These are phyloP conservation scores for Pitangus sulphuratus DNA, from an alignment of 2,797 vertebrate genomes.

Conservation along the genomic window DNA sequence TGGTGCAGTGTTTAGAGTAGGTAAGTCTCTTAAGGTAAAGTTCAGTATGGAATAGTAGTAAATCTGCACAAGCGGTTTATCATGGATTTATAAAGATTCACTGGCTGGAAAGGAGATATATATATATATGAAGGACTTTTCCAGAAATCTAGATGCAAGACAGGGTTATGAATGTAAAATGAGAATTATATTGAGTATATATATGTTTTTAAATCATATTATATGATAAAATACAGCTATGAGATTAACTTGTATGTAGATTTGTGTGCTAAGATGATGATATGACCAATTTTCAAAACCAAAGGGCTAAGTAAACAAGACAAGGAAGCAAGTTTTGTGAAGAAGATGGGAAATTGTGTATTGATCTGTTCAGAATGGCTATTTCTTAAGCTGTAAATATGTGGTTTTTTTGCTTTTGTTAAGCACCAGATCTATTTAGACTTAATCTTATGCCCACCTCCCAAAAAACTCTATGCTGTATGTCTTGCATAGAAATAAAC, in stretches of 20 bases:
- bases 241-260: not conserved
- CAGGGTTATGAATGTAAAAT: not conserved
- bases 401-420: conserved; percentile 43
- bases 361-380: conserved; percentile 24
- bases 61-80: not conserved
- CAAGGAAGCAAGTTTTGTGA: not conserved
- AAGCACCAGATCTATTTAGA: conserved; percentile 66
- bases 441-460: conserved; percentile 64
- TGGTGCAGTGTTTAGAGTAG: not conserved
- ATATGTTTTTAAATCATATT: not conserved
- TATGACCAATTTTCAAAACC: not conserved
- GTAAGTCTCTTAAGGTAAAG: conserved; percentile 2
- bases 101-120: not conserved
- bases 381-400: conserved; percentile 25
- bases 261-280: not conserved
- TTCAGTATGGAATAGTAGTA: not conserved
- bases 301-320: not conserved
- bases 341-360: conserved; percentile 2
- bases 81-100: not conserved
- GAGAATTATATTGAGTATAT: not conserved
- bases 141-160: not conserved
- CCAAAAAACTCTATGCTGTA: conserved; percentile 76
- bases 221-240: not conserved
- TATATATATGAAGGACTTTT: not conserved
- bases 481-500: conserved; percentile 84